phyloP scores from a whole-genome alignment of 2,113 vertebrate species.

The Emydocephalus ijimae region DNA sequence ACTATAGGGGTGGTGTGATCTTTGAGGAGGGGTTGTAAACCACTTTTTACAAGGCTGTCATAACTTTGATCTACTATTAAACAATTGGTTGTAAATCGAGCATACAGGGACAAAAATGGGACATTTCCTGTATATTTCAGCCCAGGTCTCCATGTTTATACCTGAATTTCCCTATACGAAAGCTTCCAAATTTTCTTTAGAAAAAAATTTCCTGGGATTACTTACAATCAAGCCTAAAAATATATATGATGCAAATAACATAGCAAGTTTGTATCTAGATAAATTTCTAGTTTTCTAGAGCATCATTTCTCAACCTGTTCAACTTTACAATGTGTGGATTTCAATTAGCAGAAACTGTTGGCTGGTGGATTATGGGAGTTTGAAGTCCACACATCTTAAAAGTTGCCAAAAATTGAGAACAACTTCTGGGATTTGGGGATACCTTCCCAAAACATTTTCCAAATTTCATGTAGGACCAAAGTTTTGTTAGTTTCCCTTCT shows the following conservation, averaged over 20 bases:
- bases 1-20: too few relatives aligned
- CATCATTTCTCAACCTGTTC: neutral
- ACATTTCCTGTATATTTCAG: neutral
- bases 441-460: neutral
- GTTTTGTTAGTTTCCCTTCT: neutral
- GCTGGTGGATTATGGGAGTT: neutral
- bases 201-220: neutral
- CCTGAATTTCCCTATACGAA: neutral
- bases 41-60: too few relatives aligned
- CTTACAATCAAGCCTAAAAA: neutral
- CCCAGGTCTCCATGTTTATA: neutral
- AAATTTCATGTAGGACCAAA: neutral
- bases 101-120: too few relatives aligned
- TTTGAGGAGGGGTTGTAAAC: too few relatives aligned
- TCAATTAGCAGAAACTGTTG: too few relatives aligned
- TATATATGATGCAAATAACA: neutral
- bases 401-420: neutral
- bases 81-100: too few relatives aligned
- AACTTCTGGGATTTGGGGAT: neutral
- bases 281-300: neutral
- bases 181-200: neutral
- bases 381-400: neutral
- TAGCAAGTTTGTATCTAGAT: neutral
- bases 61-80: too few relatives aligned
- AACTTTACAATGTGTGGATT: neutral